Evolutionary conservation across 2,113 vertebrate species (phyloP).

Genomic region (Mobula birostris): DNA sequence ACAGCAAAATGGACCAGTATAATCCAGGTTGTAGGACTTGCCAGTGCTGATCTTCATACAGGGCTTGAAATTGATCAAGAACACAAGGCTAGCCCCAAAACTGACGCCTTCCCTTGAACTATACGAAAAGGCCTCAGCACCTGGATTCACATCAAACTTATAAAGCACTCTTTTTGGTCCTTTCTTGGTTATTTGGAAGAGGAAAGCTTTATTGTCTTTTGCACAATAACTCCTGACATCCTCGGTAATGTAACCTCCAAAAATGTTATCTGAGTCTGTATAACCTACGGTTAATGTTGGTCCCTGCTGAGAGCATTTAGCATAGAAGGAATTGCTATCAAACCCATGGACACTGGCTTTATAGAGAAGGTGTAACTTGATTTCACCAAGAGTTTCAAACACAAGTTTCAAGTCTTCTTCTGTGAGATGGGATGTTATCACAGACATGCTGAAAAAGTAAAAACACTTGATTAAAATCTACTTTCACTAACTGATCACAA

Average conservation of each 20-base stretch:
- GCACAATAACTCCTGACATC: not conserved
- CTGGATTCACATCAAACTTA: not conserved
- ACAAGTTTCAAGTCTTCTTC: not conserved
- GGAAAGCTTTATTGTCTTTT: not conserved
- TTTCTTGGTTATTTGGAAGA: not conserved
- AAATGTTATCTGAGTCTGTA: not conserved
- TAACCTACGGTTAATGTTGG: slow-evolving; percentile 1
- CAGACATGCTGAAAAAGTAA: not conserved
- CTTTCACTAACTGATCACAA: not conserved
- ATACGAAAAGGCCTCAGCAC: not conserved
- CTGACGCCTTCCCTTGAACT: accelerated
- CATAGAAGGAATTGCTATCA: accelerated
- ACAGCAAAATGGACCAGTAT: not conserved
- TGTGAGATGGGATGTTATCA: not conserved
- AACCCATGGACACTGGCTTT: slow-evolving; percentile 9
- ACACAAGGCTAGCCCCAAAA: not conserved
- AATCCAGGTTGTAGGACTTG: not conserved
- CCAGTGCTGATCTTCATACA: not conserved
- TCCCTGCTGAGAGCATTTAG: not conserved
- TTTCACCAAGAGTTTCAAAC: not conserved
- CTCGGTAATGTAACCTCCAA: not conserved
- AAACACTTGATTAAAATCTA: not conserved
- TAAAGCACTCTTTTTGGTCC: too few species aligned
- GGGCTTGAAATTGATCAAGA: not conserved
- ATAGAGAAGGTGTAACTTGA: not conserved